Conservation (phyloP, 2,113 vertebrate genomes). For the Cyanistes caeruleus region DNA sequence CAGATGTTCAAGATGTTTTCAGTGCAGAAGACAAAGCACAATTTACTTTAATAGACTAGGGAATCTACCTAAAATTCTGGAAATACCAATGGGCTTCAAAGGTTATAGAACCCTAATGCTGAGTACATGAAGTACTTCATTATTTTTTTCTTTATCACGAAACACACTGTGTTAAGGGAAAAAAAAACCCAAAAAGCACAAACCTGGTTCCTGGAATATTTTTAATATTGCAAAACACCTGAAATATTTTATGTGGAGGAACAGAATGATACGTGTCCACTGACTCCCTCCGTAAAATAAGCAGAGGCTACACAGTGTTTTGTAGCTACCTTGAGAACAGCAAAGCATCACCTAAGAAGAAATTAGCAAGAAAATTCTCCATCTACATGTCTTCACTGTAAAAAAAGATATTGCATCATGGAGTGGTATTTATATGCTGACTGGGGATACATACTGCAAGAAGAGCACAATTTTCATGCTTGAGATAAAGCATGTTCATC, state of each 20-base stretch:
- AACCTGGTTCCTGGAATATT: not conserved
- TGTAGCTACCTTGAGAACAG: not conserved
- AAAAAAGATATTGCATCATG: not conserved
- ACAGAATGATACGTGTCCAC: not conserved
- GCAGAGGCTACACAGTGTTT: not conserved
- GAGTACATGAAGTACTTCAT: not conserved
- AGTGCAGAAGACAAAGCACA: not conserved
- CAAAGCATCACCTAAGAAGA: not conserved
- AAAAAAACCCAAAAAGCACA: not conserved
- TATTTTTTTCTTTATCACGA: not conserved
- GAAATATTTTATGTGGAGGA: not conserved
- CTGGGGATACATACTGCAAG: not conserved
- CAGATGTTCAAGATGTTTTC: not conserved
- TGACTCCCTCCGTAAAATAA: not conserved
- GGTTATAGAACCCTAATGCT: not conserved
- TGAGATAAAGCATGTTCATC: not conserved
- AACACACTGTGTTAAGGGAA: not conserved
- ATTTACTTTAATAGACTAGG: not conserved
- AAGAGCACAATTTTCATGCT: not conserved
- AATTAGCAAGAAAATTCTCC: slow-evolving; percentile 14
- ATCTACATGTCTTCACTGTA: not conserved
- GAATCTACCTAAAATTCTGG: not conserved
- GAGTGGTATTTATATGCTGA: not conserved
- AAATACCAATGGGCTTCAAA: not conserved
- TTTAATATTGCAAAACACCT: not conserved